These are phyloP conservation scores for Otus scops DNA, from an alignment of 2,797 vertebrate genomes.

Conservation along the genomic window DNA sequence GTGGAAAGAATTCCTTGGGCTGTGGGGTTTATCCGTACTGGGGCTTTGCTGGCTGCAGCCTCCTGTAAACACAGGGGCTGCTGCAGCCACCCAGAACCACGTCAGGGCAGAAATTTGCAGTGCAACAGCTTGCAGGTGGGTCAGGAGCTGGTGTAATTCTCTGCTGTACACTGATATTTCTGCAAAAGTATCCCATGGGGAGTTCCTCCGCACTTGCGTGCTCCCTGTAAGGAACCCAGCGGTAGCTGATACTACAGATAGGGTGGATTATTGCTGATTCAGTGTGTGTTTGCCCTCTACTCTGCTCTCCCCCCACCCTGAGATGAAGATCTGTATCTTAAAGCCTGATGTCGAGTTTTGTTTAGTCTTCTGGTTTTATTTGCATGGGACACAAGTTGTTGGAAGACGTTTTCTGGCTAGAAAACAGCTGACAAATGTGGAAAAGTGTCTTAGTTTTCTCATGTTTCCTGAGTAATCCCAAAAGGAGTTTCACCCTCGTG, in stretches of 20 bases:
- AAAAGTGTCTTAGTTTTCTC: conserved; percentile 26
- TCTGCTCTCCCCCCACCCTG: not conserved
- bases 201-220: not conserved
- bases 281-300: not conserved
- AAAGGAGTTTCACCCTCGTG: not conserved
- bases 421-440: conserved; percentile 50
- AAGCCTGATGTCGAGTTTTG: not conserved
- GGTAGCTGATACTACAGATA: not conserved
- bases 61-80: not conserved
- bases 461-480: conserved; percentile 35
- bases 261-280: not conserved
- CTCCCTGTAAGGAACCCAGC: not conserved
- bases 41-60: not conserved
- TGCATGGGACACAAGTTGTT: not conserved
- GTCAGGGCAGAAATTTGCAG: not conserved
- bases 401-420: conserved; percentile 7
- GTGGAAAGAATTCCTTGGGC: not conserved
- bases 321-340: not conserved
- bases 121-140: not conserved
- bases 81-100: not conserved
- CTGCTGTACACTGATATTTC: not conserved
- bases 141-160: not conserved
- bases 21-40: fast-evolving
- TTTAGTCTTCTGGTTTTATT: conserved; percentile 18
- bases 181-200: not conserved